These are phyloP conservation scores for Etheostoma nigrum DNA, from an alignment of 2,797 vertebrate species.

Conservation along the genomic window DNA sequence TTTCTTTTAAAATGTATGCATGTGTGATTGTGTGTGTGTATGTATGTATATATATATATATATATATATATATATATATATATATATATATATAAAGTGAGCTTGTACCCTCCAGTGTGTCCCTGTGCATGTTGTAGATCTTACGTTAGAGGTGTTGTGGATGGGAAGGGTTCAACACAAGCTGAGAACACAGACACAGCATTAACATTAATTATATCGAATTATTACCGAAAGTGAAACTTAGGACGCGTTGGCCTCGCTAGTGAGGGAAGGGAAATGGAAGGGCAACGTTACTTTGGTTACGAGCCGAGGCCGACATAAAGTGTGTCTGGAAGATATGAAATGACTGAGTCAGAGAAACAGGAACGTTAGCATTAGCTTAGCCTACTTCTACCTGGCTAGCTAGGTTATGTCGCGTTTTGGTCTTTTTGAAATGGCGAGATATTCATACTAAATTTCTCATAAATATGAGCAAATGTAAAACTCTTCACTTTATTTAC, in stretches of 20 bases:
- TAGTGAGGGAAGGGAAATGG: background rate
- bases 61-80: too few relatives aligned
- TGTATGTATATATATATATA: too few relatives aligned
- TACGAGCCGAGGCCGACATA: background rate
- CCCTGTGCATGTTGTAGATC: too few relatives aligned
- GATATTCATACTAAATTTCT: background rate
- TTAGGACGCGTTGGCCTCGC: background rate
- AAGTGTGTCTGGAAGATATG: accelerated
- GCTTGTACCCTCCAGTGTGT: too few relatives aligned
- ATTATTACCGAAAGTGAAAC: conserved; percentile 53
- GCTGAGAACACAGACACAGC: too few relatives aligned
- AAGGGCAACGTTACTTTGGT: background rate
- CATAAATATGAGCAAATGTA: background rate
- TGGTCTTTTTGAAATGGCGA: background rate
- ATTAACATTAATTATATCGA: too few relatives aligned
- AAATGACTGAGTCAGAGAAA: background rate
- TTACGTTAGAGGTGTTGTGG: too few relatives aligned
- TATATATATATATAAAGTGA: too few relatives aligned
- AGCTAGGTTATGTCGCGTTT: background rate
- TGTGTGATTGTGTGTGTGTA: too few relatives aligned
- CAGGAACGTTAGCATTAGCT: conserved; percentile 26
- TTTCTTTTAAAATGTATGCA: too few relatives aligned
- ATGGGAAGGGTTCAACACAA: too few relatives aligned
- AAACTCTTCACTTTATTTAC: background rate
- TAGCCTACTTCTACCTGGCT: background rate